Evolutionary conservation across 1,140 invertebrate genomes (phyloP), one percentile per base, ranked within the genome.

Genomic region (Drosophila fuyamai): DNA sequence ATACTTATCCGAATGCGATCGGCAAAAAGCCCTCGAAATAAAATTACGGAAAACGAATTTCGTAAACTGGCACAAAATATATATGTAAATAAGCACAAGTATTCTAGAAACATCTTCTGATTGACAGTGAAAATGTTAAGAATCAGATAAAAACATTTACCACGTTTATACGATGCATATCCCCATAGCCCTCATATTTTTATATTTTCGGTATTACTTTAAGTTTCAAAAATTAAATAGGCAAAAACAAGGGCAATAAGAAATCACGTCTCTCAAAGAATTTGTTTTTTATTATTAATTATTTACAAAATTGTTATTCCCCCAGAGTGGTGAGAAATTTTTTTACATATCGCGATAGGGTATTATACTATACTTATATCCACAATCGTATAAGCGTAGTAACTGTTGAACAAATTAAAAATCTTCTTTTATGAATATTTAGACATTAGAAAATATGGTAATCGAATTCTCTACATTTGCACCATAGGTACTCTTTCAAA

Each of bases 141-240:
- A 40, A n/a, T 18, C 18, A 51, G 38, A 70, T 13, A 35, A 29
- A 56, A 43, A 63, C 41, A 14, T 38, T 59, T 59, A 48, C 47
- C 54, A 76, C 61, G 51, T 76, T 76, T 76, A 59, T 59, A 76
- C 73, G 61, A 76, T 65, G 71, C 59, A 76, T 75, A 75, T 75
- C 44, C 13, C 50, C n/a, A 62, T 43, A 44, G n/a, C 23, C 36
- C 29, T 14, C 18, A 56, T 46, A 51, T 10, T 59, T 27, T 38
- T 51, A 5, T 47, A 35, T 23, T 14, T 27, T 41, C 48, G 13
- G 4, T 47, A 46, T 70, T 23, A 44, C 40, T 35, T 6, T 66
- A 38, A 18, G 27, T 70, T 46, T 18, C 36, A 4, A 51, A 41
- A 51, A 41, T 29, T 16, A 32, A 13, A n/a, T 23, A 38, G 12